Evolutionary conservation across 2,888 invertebrate genomes (phyloP).

Genomic region (Leptura quadrifasciata): DNA sequence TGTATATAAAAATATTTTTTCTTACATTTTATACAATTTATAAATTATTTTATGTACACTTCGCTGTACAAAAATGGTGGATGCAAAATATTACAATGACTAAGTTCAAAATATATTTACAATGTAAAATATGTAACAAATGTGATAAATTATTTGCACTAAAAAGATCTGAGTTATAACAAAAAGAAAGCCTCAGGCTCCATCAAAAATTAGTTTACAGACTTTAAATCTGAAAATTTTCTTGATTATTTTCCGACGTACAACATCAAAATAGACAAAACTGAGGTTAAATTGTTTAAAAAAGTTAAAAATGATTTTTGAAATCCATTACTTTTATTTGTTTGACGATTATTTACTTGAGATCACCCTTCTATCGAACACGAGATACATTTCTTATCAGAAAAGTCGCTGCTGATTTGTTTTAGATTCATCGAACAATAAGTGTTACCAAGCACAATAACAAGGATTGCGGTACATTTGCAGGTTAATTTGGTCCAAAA

Average conservation of each 20-base stretch:
- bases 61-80: constrained; percentile 49
- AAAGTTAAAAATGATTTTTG: neutral
- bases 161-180: neutral
- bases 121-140: constrained; percentile 31
- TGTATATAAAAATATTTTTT: constrained; percentile 60
- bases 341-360: no score
- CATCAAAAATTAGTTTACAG: constrained; percentile 2
- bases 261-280: neutral
- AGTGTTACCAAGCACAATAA: no score
- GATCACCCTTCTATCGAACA: no score
- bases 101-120: constrained; percentile 42
- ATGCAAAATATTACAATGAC: constrained; percentile 41
- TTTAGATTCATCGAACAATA: no score
- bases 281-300: neutral
- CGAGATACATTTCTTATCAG: no score
- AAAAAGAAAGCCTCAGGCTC: neutral
- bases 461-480: no score
- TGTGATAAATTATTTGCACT: constrained; percentile 23
- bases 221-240: neutral
- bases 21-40: constrained; percentile 58
- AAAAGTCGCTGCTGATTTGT: no score
- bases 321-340: neutral
- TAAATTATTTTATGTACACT: constrained; percentile 59
- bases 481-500: no score
- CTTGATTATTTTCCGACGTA: neutral